A percentile compares a stretch with the other conserved stretches of the same genome.
Evolutionary conservation across 2,797 vertebrate genomes (phyloP).

Genomic region (Chelonia mydas): DNA sequence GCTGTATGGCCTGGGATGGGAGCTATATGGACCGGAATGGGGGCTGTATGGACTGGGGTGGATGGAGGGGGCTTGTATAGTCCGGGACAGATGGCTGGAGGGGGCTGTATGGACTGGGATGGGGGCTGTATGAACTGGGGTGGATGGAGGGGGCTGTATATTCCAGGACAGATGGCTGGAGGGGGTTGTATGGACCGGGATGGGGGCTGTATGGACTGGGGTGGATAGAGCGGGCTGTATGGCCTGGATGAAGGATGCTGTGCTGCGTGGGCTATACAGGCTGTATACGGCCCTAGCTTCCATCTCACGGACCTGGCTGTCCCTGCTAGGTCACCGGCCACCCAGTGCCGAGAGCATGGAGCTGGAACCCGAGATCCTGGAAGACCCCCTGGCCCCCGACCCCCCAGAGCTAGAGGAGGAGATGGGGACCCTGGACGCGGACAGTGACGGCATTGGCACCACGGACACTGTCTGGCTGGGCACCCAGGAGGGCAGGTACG

Average conservation of each 20-base stretch:
- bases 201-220: background rate
- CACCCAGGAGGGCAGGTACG: conserved; percentile 90
- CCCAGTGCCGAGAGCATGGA: background rate
- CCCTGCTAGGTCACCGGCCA: background rate
- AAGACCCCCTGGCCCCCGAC: background rate
- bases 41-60: background rate
- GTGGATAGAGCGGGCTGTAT: background rate
- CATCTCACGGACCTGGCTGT: accelerated
- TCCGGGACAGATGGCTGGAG: background rate
- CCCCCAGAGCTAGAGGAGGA: background rate
- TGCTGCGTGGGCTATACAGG: background rate
- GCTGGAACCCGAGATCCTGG: background rate
- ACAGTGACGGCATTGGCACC: background rate
- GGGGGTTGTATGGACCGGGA: background rate
- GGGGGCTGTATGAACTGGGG: background rate
- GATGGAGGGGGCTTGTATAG: background rate
- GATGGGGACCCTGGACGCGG: background rate
- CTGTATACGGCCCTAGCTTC: background rate
- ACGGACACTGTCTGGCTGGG: conserved; percentile 87
- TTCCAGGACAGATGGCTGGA: background rate
- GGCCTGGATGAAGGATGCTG: background rate
- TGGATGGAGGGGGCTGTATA: background rate
- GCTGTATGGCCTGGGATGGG: background rate
- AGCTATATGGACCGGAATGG: background rate
- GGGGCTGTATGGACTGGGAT: background rate